Conservation (phyloP, 2,797 vertebrate species). For the Cygnus olor region DNA sequence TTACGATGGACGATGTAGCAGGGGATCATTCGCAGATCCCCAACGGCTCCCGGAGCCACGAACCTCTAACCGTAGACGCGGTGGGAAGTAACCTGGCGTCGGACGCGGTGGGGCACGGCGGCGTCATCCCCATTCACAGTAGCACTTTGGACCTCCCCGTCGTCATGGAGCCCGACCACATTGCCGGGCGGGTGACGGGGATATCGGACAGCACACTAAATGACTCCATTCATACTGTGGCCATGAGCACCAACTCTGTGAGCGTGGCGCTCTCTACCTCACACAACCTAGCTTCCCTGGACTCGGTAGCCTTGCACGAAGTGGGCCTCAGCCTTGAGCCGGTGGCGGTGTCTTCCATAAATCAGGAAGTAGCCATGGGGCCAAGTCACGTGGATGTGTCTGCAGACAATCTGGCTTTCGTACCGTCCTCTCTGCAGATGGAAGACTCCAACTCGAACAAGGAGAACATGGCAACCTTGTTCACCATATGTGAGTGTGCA, state of each 20-base stretch:
- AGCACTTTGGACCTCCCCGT: conserved; percentile 92
- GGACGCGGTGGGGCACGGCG: conserved; percentile 85
- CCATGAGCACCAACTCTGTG: conserved; percentile 90
- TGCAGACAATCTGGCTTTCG: conserved; percentile 92
- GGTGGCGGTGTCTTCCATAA: conserved; percentile 92
- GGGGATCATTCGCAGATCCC: conserved; percentile 87
- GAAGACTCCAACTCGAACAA: conserved; percentile 95
- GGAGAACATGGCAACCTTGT: conserved; percentile 93
- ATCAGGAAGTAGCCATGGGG: conserved; percentile 92
- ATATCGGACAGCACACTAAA: conserved; percentile 80
- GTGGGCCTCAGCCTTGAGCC: conserved; percentile 92
- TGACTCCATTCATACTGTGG: conserved; percentile 83
- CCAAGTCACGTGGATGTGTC: conserved; percentile 82
- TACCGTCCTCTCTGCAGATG: conserved; percentile 91
- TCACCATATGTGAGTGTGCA: conserved; percentile 91
- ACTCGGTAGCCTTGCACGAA: conserved; percentile 91
- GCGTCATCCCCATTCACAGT: conserved; percentile 90
- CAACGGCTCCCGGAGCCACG: conserved; percentile 84
- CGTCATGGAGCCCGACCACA: conserved; percentile 93
- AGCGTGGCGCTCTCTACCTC: conserved; percentile 94
- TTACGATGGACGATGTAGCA: conserved; percentile 89
- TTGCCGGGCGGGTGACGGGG: conserved; percentile 81
- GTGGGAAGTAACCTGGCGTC: conserved; percentile 80
- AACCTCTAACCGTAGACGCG: conserved; percentile 80
- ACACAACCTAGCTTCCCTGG: conserved; percentile 88